Percentiles rank a stretch among this genome's conserved stretches.
Evolutionary conservation across 2,797 vertebrate genomes (phyloP).

Genomic region (Mormyrops attenuatus): DNA sequence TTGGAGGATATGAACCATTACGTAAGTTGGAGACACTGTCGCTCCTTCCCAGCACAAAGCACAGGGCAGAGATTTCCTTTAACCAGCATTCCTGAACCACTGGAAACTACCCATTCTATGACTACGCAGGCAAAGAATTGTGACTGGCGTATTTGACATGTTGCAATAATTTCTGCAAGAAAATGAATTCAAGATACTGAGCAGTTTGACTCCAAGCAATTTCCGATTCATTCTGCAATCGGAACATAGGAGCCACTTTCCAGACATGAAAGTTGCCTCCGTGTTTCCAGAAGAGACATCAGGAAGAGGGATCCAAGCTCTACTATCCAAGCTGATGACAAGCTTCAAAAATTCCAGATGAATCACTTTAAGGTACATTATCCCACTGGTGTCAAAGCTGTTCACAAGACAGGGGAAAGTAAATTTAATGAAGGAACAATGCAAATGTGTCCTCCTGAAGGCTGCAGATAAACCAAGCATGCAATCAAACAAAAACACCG

Average conservation of each 20-base stretch:
- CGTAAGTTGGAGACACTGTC: slow-evolving; percentile 19
- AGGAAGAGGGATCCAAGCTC: neutral
- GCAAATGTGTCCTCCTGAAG: neutral
- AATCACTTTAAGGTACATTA: slow-evolving; percentile 13
- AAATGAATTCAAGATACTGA: neutral
- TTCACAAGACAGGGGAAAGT: neutral
- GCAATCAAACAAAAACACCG: neutral
- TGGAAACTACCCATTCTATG: neutral
- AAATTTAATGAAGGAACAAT: neutral
- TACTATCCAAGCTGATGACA: neutral
- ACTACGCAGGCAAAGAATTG: neutral
- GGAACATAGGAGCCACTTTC: slow-evolving; percentile 21
- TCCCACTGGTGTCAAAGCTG: neutral
- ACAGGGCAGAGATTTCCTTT: slow-evolving; percentile 33
- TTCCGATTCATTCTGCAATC: neutral
- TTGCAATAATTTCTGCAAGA: neutral
- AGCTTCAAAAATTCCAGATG: slow-evolving; percentile 1
- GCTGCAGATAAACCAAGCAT: slow-evolving; percentile 1
- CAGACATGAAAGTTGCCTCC: slow-evolving; percentile 32
- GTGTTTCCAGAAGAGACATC: slow-evolving; percentile 12
- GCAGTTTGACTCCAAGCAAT: neutral
- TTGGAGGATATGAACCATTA: slow-evolving; percentile 29
- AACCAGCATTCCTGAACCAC: neutral
- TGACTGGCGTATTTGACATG: neutral
- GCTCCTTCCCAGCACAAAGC: slow-evolving; percentile 21